phyloP scores from a whole-genome alignment of 2,113 vertebrate species.

The Egretta garzetta region DNA sequence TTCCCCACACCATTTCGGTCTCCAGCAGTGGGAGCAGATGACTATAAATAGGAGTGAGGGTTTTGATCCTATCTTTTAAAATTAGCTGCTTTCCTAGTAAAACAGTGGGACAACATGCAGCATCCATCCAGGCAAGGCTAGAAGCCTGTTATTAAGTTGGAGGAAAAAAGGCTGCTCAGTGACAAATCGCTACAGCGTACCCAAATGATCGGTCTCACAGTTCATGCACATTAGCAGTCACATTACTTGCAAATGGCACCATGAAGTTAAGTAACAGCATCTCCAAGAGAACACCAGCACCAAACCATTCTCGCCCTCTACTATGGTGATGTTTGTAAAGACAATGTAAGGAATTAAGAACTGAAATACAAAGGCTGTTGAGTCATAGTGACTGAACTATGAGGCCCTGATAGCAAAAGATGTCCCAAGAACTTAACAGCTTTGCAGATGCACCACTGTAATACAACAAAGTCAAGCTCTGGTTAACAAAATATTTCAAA shows the following conservation, averaged over 20 bases:
- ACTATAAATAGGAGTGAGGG: neutral
- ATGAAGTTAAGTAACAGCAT: neutral
- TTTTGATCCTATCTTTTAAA: neutral
- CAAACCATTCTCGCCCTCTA: neutral
- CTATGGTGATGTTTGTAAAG: neutral
- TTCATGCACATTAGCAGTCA: neutral
- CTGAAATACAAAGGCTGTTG: neutral
- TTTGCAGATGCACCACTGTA: neutral
- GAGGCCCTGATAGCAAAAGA: neutral
- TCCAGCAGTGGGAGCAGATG: neutral
- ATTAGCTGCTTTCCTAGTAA: neutral
- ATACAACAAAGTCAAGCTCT: neutral
- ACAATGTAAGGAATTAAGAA: neutral
- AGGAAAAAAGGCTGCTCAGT: neutral
- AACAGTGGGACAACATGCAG: neutral
- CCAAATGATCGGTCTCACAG: neutral
- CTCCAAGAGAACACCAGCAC: neutral
- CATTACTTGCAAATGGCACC: neutral
- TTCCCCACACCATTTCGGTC: neutral
- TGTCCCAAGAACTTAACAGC: neutral
- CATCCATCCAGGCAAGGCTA: neutral
- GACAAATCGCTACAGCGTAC: neutral
- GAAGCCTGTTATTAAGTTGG: neutral
- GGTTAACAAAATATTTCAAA: neutral
- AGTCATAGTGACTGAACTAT: neutral